Percentiles rank a stretch among this genome's conserved stretches.
Evolutionary conservation across 1,140 invertebrate species (phyloP).

Genomic region (Hormaphis cornu): DNA sequence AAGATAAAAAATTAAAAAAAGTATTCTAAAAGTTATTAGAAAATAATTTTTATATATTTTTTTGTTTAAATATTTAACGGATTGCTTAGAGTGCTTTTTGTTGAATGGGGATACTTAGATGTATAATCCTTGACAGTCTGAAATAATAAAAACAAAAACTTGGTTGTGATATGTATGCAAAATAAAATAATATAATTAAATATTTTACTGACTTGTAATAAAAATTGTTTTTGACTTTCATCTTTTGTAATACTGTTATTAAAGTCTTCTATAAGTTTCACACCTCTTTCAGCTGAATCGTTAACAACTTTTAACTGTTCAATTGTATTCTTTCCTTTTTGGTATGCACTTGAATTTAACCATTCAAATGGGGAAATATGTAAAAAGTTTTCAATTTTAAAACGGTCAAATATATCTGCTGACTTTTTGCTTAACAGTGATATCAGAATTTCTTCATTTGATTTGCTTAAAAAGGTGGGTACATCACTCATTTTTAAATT

Average conservation of each 20-base stretch:
- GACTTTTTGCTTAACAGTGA: not conserved
- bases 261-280: constrained; percentile 33
- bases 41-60: not conserved
- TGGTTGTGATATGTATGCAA: not conserved
- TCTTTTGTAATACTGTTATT: constrained; percentile 32
- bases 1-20: not conserved
- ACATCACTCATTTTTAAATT: not conserved
- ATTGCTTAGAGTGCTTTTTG: not conserved
- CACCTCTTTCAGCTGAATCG: constrained; percentile 31
- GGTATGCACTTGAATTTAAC: not conserved
- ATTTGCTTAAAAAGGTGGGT: not conserved
- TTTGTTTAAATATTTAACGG: not conserved
- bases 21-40: not conserved
- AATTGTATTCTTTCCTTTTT: not conserved
- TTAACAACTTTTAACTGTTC: constrained; percentile 31
- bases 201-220: constrained; percentile 26
- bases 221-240: constrained; percentile 31
- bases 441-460: not conserved
- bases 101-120: not conserved
- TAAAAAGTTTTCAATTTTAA: constrained; percentile 7
- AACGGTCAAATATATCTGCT: not conserved
- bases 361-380: not conserved
- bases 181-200: not conserved
- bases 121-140: not conserved
- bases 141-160: not conserved